phyloP scores from a whole-genome alignment of 37 sponge, comb jelly and placozoan genomes.

The Theonella swinhoei region DNA sequence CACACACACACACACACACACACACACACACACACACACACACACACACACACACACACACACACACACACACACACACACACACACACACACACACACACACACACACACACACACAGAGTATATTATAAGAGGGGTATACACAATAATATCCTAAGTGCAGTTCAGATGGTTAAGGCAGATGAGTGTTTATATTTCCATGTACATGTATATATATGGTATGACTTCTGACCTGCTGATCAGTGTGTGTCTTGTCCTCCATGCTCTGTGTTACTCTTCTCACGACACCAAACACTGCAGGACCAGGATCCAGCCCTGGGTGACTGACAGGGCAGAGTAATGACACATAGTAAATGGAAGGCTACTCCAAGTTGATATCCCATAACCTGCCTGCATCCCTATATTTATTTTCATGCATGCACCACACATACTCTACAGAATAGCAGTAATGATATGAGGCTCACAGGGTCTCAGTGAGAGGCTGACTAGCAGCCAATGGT shows the following conservation, averaged over 20 bases:
- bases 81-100: too few relatives aligned
- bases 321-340: slow-evolving; percentile 2
- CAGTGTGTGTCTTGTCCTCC: slow-evolving; percentile 23
- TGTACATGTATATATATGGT: too few relatives aligned
- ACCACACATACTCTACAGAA: slow-evolving; percentile 10
- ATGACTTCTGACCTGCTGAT: slow-evolving; percentile 44
- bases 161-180: too few relatives aligned
- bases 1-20: too few relatives aligned
- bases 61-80: too few relatives aligned
- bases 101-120: too few relatives aligned
- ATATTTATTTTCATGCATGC: not conserved
- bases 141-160: too few relatives aligned
- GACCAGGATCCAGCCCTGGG: slow-evolving; percentile 60
- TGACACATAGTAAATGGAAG: not conserved
- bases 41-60: too few relatives aligned
- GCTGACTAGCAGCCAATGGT: slow-evolving; percentile 54
- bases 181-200: too few relatives aligned
- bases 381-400: not conserved
- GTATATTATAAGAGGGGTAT: too few relatives aligned
- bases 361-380: not conserved
- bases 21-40: slow-evolving; percentile 1
- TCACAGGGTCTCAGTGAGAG: slow-evolving; percentile 9
- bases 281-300: slow-evolving; percentile 92
- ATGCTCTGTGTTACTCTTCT: slow-evolving; percentile 40
- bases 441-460: too few relatives aligned